Evolutionary conservation across 2,113 vertebrate genomes (phyloP).

Genomic region (Gobius niger): DNA sequence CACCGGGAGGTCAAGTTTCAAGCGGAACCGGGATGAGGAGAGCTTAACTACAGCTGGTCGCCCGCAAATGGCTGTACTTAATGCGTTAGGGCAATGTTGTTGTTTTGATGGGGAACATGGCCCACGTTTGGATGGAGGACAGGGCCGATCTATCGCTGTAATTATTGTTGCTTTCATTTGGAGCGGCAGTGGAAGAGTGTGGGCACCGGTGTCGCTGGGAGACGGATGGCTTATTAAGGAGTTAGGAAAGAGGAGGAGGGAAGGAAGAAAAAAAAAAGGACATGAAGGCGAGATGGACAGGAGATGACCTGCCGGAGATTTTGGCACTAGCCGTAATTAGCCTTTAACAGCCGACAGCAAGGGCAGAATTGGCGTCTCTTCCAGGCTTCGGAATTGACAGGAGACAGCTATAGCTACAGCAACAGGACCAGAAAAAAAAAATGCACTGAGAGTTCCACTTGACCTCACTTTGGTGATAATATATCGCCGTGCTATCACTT

Average conservation of each 20-base stretch:
- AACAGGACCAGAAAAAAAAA: not conserved
- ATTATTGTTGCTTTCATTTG: conserved; percentile 77
- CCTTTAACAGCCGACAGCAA: conserved; percentile 8
- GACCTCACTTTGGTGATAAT: not conserved
- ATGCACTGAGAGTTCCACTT: not conserved
- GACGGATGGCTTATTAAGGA: conserved; percentile 66
- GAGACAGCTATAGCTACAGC: not conserved
- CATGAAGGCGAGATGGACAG: conserved; percentile 44
- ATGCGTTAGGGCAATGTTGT: conserved; percentile 79
- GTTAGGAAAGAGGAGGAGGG: conserved; percentile 14
- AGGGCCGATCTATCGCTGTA: conserved; percentile 68
- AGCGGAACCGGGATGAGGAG: conserved; percentile 60
- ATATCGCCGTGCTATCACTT: not conserved
- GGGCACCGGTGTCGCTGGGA: conserved; percentile 47
- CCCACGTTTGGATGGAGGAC: conserved; percentile 65
- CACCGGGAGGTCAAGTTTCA: conserved; percentile 73
- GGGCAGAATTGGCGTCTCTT: conserved; percentile 2
- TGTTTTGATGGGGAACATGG: conserved; percentile 74
- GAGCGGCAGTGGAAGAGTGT: conserved; percentile 51
- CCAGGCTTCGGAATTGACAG: not conserved
- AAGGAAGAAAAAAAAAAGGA: conserved; percentile 25
- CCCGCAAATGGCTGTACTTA: conserved; percentile 76
- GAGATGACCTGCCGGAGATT: conserved; percentile 59
- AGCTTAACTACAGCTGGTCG: conserved; percentile 65
- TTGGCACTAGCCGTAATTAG: conserved; percentile 15